Evolutionary conservation across 1,140 invertebrate genomes (phyloP), one percentile per base, ranked within the genome.

Genomic region (Pseudomyrmex cubaensis): DNA sequence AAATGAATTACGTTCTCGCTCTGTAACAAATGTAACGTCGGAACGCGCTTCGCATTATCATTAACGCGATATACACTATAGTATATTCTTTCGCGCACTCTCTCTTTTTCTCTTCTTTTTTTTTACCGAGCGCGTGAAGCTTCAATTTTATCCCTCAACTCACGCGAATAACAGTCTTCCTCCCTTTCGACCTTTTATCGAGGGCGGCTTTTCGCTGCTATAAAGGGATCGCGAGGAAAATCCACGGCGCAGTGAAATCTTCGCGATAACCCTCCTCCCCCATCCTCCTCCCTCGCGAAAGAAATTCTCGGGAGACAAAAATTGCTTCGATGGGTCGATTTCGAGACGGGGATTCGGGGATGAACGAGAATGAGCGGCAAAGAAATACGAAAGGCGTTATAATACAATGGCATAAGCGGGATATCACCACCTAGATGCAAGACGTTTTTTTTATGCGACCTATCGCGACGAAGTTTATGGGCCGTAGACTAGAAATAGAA

Each of bases 401-500:
- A 35, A 35, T 4, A 35, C 35, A 35, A 15, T 17, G 35, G 4
- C 35, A 7, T 70, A 59, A 72, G 72, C 1, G 22, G 12, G 9
- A 50, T 35, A 35, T 35, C 5, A 69, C 22, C 17, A 82, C 20
- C 25, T 70, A 84, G 22, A 52, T 25, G 20, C 22, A 61, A 59
- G 35, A 54, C 17, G 72, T 85, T 88, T 89, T 89, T 89, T 89
- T 89, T 83, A 83, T 74, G 54, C 54, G 77, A 73, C 69, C 44
- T 56, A 70, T 83, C 64, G 35, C 35, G 56, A n/a, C 59, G 35
- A 80, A 85, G 66, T 89, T 89, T 89, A 89, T 89, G 86, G 63
- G 84, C 62, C 63, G 63, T 52, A 72, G 20, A 75, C 82, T 89
- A 85, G 85, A 90, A 91, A 91, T 91, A 91, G 85, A 87, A 86